Evolutionary conservation across 2,113 vertebrate species (phyloP).

Genomic region (Gnathonemus longibarbis): DNA sequence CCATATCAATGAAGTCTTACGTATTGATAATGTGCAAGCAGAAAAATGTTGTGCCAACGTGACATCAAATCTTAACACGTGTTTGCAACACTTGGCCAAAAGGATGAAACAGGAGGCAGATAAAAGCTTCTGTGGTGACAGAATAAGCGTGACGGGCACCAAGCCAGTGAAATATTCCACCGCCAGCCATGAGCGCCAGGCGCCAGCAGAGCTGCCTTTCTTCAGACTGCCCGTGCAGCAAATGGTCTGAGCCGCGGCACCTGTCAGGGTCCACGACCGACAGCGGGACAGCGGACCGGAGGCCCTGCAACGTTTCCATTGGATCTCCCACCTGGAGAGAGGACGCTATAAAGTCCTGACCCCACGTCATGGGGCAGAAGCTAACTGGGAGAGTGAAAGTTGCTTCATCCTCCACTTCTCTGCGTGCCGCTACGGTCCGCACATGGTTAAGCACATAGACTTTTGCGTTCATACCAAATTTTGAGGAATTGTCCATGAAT

Average conservation of each 20-base stretch:
- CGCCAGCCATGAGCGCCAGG: conserved; percentile 41
- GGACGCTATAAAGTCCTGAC: neutral
- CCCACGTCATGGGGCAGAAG: neutral
- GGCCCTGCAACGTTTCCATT: conserved; percentile 28
- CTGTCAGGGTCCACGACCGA: conserved; percentile 47
- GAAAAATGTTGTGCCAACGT: conserved; percentile 42
- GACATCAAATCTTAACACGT: conserved; percentile 52
- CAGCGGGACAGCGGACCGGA: neutral
- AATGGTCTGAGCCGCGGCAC: conserved; percentile 51
- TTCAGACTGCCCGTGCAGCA: conserved; percentile 35
- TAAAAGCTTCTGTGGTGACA: conserved; percentile 32
- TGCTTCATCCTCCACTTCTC: neutral
- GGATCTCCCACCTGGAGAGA: conserved; percentile 24
- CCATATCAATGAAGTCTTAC: conserved; percentile 32
- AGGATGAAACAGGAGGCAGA: conserved; percentile 22
- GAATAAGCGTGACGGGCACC: conserved; percentile 40
- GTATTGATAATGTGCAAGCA: conserved; percentile 22
- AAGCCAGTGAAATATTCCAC: conserved; percentile 57
- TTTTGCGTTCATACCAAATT: neutral
- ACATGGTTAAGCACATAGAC: neutral
- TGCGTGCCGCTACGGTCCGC: neutral
- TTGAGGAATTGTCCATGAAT: neutral
- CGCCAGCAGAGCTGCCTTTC: conserved; percentile 56
- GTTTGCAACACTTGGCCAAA: conserved; percentile 50
- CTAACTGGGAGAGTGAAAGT: neutral